A percentile compares a stretch with the other conserved stretches of the same genome.
Evolutionary conservation across 1,140 invertebrate genomes (phyloP).

Genomic region (Drosophila bocqueti): DNA sequence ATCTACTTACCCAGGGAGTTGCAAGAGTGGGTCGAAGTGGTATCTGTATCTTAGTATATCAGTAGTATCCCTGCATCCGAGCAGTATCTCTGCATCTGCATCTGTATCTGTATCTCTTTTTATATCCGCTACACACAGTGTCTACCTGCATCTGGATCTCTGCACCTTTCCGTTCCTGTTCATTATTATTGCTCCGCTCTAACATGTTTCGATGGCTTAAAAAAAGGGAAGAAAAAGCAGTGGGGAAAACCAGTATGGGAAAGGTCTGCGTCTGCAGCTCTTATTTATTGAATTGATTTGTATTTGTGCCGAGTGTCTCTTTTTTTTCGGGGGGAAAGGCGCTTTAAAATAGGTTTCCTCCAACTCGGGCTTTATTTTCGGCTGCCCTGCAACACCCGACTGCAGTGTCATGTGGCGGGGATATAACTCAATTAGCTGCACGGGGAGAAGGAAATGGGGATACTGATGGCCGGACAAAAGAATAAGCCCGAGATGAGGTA

Average conservation of each 20-base stretch:
- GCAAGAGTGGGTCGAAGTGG: constrained; percentile 9
- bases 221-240: not conserved
- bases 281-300: constrained; percentile 71
- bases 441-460: constrained; percentile 36
- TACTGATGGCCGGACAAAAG: constrained; percentile 40
- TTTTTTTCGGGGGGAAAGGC: constrained; percentile 24
- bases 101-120: not conserved
- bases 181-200: constrained; percentile 73
- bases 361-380: not conserved
- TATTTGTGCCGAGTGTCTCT: constrained; percentile 38
- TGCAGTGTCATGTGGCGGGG: constrained; percentile 62
- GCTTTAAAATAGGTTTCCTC: constrained; percentile 59
- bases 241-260: constrained; percentile 49
- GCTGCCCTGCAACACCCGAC: constrained; percentile 48
- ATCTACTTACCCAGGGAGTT: too few species aligned
- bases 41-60: constrained; percentile 1
- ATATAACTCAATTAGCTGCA: constrained; percentile 78
- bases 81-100: too few species aligned
- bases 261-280: constrained; percentile 53
- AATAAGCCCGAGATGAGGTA: constrained; percentile 43
- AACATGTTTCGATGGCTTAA: constrained; percentile 42
- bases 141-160: not conserved
- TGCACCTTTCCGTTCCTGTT: constrained; percentile 27
- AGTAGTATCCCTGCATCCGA: not conserved
- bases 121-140: too few species aligned